Percentiles rank a stretch among this genome's conserved stretches.
These are phyloP conservation scores for Coryphaenoides rupestris DNA, from an alignment of 2,113 vertebrate genomes.

Conservation along the genomic window DNA sequence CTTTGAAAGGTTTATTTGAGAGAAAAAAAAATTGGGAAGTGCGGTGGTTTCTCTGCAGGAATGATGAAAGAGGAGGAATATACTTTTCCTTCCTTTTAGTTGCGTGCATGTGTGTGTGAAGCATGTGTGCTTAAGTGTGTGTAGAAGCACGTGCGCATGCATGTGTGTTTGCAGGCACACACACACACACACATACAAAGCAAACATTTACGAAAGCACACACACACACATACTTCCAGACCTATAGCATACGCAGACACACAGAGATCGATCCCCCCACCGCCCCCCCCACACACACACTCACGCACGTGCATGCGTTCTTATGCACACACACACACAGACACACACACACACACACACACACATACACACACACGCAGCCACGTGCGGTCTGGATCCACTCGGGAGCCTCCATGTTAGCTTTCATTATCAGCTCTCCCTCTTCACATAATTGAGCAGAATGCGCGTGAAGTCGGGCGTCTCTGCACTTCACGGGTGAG, in stretches of 20 bases:
- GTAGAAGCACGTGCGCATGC: too few species aligned
- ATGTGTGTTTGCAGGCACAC: background rate
- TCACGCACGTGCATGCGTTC: too few species aligned
- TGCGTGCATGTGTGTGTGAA: too few species aligned
- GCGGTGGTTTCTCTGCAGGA: constrained; percentile 48
- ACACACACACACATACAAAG: constrained; percentile 2
- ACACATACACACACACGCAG: background rate
- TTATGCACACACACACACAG: too few species aligned
- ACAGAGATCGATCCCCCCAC: constrained; percentile 5
- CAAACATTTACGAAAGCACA: background rate
- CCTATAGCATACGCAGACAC: constrained; percentile 5
- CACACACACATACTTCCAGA: background rate
- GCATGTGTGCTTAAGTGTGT: too few species aligned
- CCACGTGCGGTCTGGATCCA: constrained; percentile 45
- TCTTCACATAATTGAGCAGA: constrained; percentile 61
- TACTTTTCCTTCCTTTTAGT: constrained; percentile 18
- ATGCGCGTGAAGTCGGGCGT: constrained; percentile 42
- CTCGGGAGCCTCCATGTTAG: constrained; percentile 39
- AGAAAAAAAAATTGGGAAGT: too few species aligned
- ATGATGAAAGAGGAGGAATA: constrained; percentile 67
- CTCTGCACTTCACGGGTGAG: constrained; percentile 33
- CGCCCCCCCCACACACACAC: background rate
- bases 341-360: too few species aligned
- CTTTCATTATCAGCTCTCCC: constrained; percentile 37
- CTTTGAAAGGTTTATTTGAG: constrained; percentile 68